These are phyloP conservation scores for Pristionchus fissidentatus DNA, from an alignment of 2,888 invertebrate species.

Conservation along the genomic window DNA sequence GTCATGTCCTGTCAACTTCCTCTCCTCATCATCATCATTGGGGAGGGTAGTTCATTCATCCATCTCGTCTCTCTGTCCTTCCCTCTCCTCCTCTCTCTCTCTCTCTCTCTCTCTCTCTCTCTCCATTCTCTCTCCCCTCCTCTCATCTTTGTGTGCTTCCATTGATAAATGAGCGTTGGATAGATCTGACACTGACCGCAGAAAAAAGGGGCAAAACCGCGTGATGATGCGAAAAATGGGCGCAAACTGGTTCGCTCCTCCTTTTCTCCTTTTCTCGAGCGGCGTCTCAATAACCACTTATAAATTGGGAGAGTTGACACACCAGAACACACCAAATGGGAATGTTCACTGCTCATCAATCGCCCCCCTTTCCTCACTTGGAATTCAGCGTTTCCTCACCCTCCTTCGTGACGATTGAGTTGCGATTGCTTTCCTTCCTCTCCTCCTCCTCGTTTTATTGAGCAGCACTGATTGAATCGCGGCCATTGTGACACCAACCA, in stretches of 20 bases:
- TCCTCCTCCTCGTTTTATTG: too few relatives aligned
- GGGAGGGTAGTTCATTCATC: constrained; percentile 2
- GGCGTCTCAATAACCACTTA: constrained; percentile 30
- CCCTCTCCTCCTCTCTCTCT: not conserved
- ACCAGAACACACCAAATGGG: not conserved
- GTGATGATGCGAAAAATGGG: not conserved
- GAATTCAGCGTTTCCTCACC: too few relatives aligned
- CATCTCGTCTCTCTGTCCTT: not conserved
- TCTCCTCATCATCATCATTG: too few relatives aligned
- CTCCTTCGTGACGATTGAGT: constrained; percentile 5
- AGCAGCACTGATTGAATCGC: constrained; percentile 31
- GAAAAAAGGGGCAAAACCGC: not conserved
- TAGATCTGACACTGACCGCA: not conserved
- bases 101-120: not conserved
- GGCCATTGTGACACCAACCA: constrained; percentile 11
- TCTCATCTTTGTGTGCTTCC: not conserved
- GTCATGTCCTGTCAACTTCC: constrained; percentile 27
- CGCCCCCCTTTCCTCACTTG: not conserved
- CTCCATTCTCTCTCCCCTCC: constrained; percentile 1
- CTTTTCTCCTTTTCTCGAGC: too few relatives aligned
- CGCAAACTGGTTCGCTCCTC: not conserved
- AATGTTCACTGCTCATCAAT: not conserved
- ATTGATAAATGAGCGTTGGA: constrained; percentile 20
- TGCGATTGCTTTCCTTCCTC: not conserved
- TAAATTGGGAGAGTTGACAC: too few relatives aligned